A percentile compares a stretch with the other conserved stretches of the same genome.
Evolutionary conservation across 2,888 invertebrate genomes (phyloP).

Genomic region (Caenorhabditis sulstoni): DNA sequence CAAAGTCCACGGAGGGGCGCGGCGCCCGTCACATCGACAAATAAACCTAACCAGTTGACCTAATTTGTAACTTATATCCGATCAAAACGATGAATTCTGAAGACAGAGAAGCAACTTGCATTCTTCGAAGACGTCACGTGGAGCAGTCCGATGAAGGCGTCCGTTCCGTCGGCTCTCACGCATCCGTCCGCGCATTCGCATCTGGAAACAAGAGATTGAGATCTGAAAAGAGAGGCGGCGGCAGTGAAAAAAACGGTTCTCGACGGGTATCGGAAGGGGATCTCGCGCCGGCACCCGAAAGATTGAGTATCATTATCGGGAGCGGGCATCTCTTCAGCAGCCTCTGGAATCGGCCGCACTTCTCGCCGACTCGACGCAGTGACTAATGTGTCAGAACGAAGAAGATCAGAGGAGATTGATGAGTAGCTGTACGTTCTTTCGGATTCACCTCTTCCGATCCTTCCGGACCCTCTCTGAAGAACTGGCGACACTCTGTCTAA

Average conservation of each 20-base stretch:
- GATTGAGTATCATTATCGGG: constrained; percentile 52
- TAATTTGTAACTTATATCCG: constrained; percentile 54
- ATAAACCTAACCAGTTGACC: constrained; percentile 55
- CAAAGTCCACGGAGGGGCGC: constrained; percentile 42
- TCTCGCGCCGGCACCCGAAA: constrained; percentile 39
- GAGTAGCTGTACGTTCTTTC: no score
- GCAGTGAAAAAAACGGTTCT: constrained; percentile 16
- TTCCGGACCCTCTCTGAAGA: no score
- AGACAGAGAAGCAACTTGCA: constrained; percentile 52
- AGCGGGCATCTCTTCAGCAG: constrained; percentile 2
- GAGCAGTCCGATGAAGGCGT: constrained; percentile 71
- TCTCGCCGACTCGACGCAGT: neutral
- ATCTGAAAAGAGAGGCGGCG: constrained; percentile 2
- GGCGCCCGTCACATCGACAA: constrained; percentile 22
- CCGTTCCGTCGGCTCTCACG: constrained; percentile 64
- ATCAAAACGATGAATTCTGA: constrained; percentile 16
- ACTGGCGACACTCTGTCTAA: no score
- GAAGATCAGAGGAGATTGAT: no score
- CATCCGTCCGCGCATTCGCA: constrained; percentile 72
- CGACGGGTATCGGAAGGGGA: constrained; percentile 17
- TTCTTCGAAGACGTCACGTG: constrained; percentile 70
- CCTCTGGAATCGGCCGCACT: no score
- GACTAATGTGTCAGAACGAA: neutral
- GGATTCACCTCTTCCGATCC: no score
- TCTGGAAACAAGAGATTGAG: constrained; percentile 53